Evolutionary conservation across 2,888 invertebrate genomes (phyloP), one percentile per base, ranked within the genome.

Genomic region (Psococerastis gibbosa): DNA sequence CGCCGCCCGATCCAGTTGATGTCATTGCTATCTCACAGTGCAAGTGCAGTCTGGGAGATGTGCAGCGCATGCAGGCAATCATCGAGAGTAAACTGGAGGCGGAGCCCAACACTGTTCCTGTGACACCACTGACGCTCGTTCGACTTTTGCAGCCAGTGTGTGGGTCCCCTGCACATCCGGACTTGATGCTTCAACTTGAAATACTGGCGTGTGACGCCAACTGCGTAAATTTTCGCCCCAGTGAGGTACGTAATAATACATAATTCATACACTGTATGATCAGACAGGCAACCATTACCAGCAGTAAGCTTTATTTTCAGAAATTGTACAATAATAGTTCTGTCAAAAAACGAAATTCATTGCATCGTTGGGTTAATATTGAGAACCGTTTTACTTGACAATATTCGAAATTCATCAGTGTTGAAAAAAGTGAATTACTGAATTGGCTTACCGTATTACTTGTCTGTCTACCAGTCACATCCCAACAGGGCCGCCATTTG

Each of bases 11-110:
- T 41, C 51, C 55, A 5, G 46, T 75, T 50, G 78, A 81, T 57
- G 62, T 84, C 46, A 78, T 78, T 62, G 60, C 63, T 2, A 69
- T 73, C 48, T 73, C 73, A 1, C 75, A 82, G 60, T 83, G 82
- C 55, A 78, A 81, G 56, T 87, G 87, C 64, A 82, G 84, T 20
- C 73, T 78, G 43, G 76, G 83, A 53, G 89, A 89, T 66, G 72
- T 89, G 55, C 64, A 73, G 17, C 78, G 91, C 51, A 91, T 91
- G 89, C 79, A 85, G 45, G 71, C 73, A 46, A 27, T 87, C 47
- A 74, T 91, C 54, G 70, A 69, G 16, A 74, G 76, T 62, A 89
- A 89, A 64, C 68, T 85, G 53, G 75, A 74, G 50, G 70, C 73
- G 48, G 64, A 67, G 48, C 67, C 67, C 49, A 69, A 68, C 44